These are phyloP conservation scores for Drosophila fulvimacula DNA, from an alignment of 2,888 invertebrate genomes.

Conservation along the genomic window DNA sequence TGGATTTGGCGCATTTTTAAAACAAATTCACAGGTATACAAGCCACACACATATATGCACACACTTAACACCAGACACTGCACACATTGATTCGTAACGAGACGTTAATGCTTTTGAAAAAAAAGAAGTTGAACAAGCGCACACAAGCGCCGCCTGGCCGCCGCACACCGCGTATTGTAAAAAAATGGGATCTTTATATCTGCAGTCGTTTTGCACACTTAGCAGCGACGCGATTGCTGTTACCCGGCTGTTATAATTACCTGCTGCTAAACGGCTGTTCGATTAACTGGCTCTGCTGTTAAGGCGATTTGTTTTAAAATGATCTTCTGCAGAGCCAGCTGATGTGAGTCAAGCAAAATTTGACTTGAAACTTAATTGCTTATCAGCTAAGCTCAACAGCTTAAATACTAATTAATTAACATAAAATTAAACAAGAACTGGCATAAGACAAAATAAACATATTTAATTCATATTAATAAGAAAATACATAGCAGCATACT, in stretches of 20 bases:
- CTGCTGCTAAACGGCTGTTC: slow-evolving; percentile 29
- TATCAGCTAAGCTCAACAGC: no score
- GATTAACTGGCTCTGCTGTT: slow-evolving; percentile 26
- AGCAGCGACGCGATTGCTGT: slow-evolving; percentile 27
- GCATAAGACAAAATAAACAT: no score
- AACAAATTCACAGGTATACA: slow-evolving; percentile 35
- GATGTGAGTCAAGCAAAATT: neutral
- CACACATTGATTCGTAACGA: slow-evolving; percentile 25
- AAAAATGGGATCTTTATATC: slow-evolving; percentile 46
- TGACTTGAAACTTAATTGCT: no score
- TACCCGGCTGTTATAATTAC: slow-evolving; percentile 22
- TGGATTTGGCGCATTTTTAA: slow-evolving; percentile 64
- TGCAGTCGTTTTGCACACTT: slow-evolving; percentile 42
- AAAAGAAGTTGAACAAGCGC: slow-evolving; percentile 50
- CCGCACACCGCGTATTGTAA: slow-evolving; percentile 58
- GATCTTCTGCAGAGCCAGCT: slow-evolving; percentile 33
- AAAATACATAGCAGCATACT: slow-evolving; percentile 6
- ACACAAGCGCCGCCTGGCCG: slow-evolving; percentile 57
- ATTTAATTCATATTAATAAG: neutral
- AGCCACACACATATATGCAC: slow-evolving; percentile 4
- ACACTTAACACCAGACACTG: slow-evolving; percentile 13
- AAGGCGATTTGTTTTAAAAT: slow-evolving; percentile 5
- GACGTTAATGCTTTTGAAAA: slow-evolving; percentile 21
- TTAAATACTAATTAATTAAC: neutral
- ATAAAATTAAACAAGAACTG: no score